phyloP scores from a whole-genome alignment of 2,888 invertebrate genomes.

The Ctena decussata region DNA sequence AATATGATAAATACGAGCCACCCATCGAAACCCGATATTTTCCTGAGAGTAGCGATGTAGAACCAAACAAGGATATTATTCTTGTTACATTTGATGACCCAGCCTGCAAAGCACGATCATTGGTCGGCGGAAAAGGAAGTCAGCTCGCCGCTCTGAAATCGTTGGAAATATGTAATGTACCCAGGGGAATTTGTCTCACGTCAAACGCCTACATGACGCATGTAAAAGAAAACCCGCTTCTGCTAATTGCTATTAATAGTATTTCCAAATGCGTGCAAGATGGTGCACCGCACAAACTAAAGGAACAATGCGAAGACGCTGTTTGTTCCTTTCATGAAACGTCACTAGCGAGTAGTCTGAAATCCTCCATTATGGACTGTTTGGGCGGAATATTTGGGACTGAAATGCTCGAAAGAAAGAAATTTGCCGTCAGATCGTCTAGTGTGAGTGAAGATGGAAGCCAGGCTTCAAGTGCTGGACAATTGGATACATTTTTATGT shows the following conservation, averaged over 20 bases:
- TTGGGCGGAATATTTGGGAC: neutral
- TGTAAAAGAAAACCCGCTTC: neutral
- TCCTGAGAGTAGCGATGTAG: neutral
- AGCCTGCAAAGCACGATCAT: neutral
- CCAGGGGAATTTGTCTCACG: neutral
- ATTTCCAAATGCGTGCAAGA: neutral
- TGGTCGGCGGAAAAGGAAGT: neutral
- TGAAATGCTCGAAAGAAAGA: neutral
- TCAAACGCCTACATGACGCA: neutral
- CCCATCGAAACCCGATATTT: neutral
- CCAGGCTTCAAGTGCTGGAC: conserved; percentile 13
- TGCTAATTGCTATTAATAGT: neutral
- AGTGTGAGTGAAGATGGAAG: conserved; percentile 11
- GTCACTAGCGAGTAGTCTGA: neutral
- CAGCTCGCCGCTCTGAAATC: neutral
- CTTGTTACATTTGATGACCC: neutral
- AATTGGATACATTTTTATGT: conserved; percentile 2
- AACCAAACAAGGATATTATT: neutral
- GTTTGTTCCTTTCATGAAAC: neutral
- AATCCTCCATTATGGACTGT: neutral
- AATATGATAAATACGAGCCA: neutral
- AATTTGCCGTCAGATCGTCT: conserved; percentile 20
- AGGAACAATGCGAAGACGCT: neutral
- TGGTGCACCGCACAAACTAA: neutral
- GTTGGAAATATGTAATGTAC: neutral